These are phyloP conservation scores for Ophthalmotilapia sp. DNA, from an alignment of 2,113 vertebrate genomes.

Conservation along the genomic window DNA sequence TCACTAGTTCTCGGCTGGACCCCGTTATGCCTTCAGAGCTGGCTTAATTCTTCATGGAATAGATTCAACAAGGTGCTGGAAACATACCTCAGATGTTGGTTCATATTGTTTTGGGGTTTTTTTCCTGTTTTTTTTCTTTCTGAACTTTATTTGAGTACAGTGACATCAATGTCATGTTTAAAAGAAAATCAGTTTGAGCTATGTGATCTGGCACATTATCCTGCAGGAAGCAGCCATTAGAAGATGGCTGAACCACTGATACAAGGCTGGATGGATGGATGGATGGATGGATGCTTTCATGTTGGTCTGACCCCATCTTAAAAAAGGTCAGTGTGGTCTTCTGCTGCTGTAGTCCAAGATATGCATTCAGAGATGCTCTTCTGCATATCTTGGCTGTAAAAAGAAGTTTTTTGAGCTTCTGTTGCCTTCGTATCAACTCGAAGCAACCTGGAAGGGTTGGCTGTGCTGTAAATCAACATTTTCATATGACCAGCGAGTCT, in stretches of 20 bases:
- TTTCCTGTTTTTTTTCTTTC: rapidly evolving
- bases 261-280: not conserved
- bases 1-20: not conserved
- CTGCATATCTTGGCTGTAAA: not conserved
- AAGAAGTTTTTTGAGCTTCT: not conserved
- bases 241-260: not conserved
- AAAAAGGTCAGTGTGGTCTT: not conserved
- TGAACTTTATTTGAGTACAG: not conserved
- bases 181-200: not conserved
- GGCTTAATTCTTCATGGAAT: not conserved
- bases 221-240: not conserved
- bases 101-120: not conserved
- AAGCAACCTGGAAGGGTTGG: not conserved
- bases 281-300: not conserved
- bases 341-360: not conserved
- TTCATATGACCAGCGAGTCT: not conserved
- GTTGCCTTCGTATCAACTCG: not conserved
- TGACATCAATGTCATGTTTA: not conserved
- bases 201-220: not conserved
- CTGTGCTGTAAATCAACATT: not conserved
- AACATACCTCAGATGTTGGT: not conserved
- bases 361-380: not conserved
- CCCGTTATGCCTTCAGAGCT: not conserved
- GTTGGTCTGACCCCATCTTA: not conserved
- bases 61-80: not conserved